Evolutionary conservation across 1,140 invertebrate genomes (phyloP).

Genomic region (Scaptomyza montana): DNA sequence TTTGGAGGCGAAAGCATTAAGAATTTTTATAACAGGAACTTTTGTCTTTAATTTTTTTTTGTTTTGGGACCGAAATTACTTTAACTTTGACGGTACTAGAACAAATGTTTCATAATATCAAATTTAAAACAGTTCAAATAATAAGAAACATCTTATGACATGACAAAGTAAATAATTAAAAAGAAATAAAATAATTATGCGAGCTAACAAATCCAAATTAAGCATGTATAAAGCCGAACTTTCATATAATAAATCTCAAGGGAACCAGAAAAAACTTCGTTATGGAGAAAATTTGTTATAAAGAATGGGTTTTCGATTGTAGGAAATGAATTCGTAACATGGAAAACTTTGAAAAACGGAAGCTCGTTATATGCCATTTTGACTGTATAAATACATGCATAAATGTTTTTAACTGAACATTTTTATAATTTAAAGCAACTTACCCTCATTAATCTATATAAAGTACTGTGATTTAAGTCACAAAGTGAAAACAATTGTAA

Average conservation of each 20-base stretch:
- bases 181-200: too few relatives aligned
- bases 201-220: too few relatives aligned
- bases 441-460: neutral
- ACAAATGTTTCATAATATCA: neutral
- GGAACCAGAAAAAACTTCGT: too few relatives aligned
- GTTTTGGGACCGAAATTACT: neutral
- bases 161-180: neutral
- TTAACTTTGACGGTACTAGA: neutral
- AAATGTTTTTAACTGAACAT: too few relatives aligned
- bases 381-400: too few relatives aligned
- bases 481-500: constrained; percentile 7
- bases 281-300: too few relatives aligned
- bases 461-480: neutral
- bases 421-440: neutral
- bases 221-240: too few relatives aligned
- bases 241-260: too few relatives aligned
- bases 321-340: too few relatives aligned
- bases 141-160: neutral
- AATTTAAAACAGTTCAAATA: neutral
- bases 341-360: too few relatives aligned
- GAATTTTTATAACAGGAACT: constrained; percentile 9
- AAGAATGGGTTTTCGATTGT: too few relatives aligned
- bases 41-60: neutral
- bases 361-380: too few relatives aligned
- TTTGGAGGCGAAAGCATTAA: constrained; percentile 5